These are phyloP conservation scores for Colinus virginianus DNA, from an alignment of 2,113 vertebrate species.

Conservation along the genomic window DNA sequence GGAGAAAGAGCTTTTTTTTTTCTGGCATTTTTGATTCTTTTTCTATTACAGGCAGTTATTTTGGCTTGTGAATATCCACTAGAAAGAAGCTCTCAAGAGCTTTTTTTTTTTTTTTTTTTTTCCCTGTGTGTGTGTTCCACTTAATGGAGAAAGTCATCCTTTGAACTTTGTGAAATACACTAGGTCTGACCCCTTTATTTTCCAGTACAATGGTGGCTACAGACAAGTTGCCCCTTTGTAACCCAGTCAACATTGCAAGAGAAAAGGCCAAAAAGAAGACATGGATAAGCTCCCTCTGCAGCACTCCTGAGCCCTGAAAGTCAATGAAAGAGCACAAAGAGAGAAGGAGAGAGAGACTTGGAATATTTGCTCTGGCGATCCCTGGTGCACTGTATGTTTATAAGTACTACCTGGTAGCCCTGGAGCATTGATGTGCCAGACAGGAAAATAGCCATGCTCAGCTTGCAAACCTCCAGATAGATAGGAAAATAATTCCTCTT, in stretches of 20 bases:
- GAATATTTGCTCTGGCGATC: not conserved
- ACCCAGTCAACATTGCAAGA: not conserved
- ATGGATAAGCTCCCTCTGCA: not conserved
- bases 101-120: not conserved
- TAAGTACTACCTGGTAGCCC: conserved; percentile 10
- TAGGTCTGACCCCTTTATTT: not conserved
- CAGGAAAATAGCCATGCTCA: conserved; percentile 36
- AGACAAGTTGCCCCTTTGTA: not conserved
- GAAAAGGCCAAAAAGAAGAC: not conserved
- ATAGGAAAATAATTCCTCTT: conserved; percentile 24
- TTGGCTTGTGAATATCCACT: not conserved
- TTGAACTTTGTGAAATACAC: not conserved
- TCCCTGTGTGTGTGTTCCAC: not conserved
- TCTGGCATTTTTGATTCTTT: not conserved
- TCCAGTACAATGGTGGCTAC: not conserved
- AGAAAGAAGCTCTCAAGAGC: not conserved
- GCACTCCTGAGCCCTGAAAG: not conserved
- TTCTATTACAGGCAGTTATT: not conserved
- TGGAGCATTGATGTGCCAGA: conserved; percentile 37
- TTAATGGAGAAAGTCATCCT: not conserved
- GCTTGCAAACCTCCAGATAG: conserved; percentile 30
- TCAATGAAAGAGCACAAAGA: not conserved
- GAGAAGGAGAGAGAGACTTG: not conserved
- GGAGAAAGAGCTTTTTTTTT: not conserved
- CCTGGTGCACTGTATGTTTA: not conserved